phyloP scores from a whole-genome alignment of 2,888 invertebrate species.

The Eucera pruinosa region DNA sequence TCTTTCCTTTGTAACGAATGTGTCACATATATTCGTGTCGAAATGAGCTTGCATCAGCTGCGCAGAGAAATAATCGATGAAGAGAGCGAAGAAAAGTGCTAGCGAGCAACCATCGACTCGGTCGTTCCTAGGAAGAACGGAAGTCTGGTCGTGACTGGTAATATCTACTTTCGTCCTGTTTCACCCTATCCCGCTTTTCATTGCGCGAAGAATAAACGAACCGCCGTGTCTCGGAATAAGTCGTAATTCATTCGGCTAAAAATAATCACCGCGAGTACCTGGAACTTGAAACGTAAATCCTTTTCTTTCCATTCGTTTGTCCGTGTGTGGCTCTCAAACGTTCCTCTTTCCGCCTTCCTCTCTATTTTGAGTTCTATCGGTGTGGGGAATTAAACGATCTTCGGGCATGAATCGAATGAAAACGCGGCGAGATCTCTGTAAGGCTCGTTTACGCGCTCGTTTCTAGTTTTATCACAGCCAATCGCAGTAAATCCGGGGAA shows the following conservation, averaged over 20 bases:
- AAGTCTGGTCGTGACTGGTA: slow-evolving; percentile 69
- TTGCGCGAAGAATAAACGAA: slow-evolving; percentile 66
- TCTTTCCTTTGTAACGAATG: slow-evolving; percentile 13
- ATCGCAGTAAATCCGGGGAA: slow-evolving; percentile 1
- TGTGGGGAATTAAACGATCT: slow-evolving; percentile 19
- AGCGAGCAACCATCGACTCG: slow-evolving; percentile 22
- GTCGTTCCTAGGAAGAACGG: slow-evolving; percentile 74
- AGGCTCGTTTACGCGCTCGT: background rate
- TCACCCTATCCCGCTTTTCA: slow-evolving; percentile 64
- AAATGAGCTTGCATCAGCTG: slow-evolving; percentile 10
- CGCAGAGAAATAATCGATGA: background rate
- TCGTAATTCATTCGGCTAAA: slow-evolving; percentile 73
- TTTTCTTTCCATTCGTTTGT: background rate
- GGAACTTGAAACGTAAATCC: slow-evolving; percentile 37
- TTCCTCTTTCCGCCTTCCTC: background rate
- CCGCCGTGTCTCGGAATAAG: slow-evolving; percentile 69
- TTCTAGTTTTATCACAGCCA: background rate
- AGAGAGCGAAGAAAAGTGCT: slow-evolving; percentile 6
- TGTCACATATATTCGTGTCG: slow-evolving; percentile 46
- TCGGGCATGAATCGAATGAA: background rate
- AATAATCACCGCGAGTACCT: slow-evolving; percentile 52
- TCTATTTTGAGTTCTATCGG: background rate
- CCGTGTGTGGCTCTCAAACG: background rate
- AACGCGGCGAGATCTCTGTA: background rate
- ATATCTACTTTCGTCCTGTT: slow-evolving; percentile 62